Evolutionary conservation across 2,888 invertebrate species (phyloP).

Genomic region (Laothoe populi): DNA sequence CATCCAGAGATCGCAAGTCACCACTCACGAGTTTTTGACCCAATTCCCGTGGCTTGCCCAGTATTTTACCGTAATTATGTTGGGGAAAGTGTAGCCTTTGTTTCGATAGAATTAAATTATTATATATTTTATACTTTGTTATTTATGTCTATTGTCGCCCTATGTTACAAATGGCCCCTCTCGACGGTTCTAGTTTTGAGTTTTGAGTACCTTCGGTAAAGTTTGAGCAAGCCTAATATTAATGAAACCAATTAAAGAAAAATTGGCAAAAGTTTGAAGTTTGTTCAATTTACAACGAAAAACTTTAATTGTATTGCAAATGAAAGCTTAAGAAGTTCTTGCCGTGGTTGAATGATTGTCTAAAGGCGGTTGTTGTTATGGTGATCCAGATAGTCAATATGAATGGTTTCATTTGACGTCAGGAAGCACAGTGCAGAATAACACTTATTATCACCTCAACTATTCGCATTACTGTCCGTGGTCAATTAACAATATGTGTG

Average conservation of each 20-base stretch:
- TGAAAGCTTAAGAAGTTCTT: background rate
- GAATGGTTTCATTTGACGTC: background rate
- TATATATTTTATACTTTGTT: background rate
- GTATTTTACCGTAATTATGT: constrained; percentile 22
- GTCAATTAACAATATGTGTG: background rate
- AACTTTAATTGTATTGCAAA: constrained; percentile 3
- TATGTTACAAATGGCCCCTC: background rate
- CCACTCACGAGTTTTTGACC: constrained; percentile 62
- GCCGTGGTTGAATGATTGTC: background rate
- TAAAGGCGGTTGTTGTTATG: background rate
- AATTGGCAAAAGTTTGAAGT: background rate
- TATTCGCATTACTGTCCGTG: background rate
- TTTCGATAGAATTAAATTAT: constrained; percentile 29
- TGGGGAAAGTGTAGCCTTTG: background rate
- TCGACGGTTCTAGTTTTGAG: constrained; percentile 1
- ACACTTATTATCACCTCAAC: background rate
- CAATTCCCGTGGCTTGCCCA: constrained; percentile 37
- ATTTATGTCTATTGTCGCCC: background rate
- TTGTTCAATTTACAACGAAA: background rate
- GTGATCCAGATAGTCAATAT: background rate
- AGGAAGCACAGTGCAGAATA: background rate
- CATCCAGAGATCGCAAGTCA: constrained; percentile 51
- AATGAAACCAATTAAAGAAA: constrained; percentile 16
- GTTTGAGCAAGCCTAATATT: background rate
- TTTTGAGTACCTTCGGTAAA: background rate